Conservation (phyloP, 2,888 invertebrate species). For the Drosophila tanythrix region DNA sequence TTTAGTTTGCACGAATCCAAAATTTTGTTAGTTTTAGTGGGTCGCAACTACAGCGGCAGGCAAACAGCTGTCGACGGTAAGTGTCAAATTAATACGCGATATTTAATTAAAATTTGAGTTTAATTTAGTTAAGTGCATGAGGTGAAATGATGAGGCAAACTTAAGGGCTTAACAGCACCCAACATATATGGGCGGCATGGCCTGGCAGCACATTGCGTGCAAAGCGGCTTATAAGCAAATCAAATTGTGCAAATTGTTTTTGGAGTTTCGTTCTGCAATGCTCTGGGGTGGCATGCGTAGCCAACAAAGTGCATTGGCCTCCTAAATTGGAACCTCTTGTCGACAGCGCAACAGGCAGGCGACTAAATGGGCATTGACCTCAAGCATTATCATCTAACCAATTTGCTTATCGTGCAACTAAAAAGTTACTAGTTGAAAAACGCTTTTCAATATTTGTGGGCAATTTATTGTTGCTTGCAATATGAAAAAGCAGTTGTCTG, state of each 20-base stretch:
- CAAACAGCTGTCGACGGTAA: conserved; percentile 28
- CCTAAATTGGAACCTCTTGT: conserved; percentile 3
- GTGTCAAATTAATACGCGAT: conserved; percentile 52
- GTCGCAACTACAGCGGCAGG: not conserved
- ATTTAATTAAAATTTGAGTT: conserved; percentile 66
- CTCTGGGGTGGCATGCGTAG: conserved; percentile 1
- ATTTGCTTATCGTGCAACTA: not conserved
- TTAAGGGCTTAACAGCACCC: conserved; percentile 6
- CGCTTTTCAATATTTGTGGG: not conserved
- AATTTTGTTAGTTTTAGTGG: conserved; percentile 28
- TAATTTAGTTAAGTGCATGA: conserved; percentile 59
- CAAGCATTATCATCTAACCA: conserved; percentile 5
- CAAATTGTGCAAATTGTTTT: conserved; percentile 29
- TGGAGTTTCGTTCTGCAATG: not conserved
- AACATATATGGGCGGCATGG: conserved; percentile 4
- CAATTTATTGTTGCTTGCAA: not conserved
- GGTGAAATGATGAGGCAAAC: conserved; percentile 43
- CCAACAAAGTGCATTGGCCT: conserved; percentile 35
- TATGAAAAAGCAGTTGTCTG: not conserved
- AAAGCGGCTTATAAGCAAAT: conserved; percentile 57
- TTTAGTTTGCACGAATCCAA: not conserved
- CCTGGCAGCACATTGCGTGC: conserved; percentile 33
- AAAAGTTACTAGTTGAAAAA: not conserved
- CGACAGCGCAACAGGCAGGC: not conserved
- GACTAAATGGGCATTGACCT: conserved; percentile 23